These are phyloP conservation scores for Sebastes cheni DNA, from an alignment of 2,797 vertebrate genomes.

Conservation along the genomic window DNA sequence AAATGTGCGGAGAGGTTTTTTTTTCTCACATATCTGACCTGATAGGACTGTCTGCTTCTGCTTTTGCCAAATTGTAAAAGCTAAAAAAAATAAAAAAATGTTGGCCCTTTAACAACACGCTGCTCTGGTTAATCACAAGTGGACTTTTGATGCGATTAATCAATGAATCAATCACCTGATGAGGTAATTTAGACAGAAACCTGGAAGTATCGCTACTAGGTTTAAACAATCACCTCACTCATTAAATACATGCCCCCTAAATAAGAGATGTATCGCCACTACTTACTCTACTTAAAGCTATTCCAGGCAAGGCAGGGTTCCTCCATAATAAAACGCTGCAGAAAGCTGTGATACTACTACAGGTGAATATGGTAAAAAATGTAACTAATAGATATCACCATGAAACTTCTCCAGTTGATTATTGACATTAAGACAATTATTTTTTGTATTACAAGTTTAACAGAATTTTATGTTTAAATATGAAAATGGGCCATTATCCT, in stretches of 20 bases:
- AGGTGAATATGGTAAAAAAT: background rate
- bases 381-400: background rate
- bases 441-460: too few relatives aligned
- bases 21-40: background rate
- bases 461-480: background rate
- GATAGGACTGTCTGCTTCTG: background rate
- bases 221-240: background rate
- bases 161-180: background rate
- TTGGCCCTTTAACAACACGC: background rate
- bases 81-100: background rate
- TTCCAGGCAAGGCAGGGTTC: background rate
- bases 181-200: background rate
- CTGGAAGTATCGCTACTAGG: background rate
- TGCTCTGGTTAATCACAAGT: slow-evolving; percentile 6
- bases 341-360: background rate
- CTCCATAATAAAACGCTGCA: background rate
- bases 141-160: background rate
- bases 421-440: background rate
- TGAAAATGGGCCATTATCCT: background rate
- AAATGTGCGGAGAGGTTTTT: too few relatives aligned
- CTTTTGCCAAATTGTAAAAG: background rate
- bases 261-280: background rate
- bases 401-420: background rate
- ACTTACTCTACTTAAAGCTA: background rate
- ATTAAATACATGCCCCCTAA: background rate